Conservation (phyloP, 53 echinoderm and acorn worm genomes). For the Crossaster papposus region DNA sequence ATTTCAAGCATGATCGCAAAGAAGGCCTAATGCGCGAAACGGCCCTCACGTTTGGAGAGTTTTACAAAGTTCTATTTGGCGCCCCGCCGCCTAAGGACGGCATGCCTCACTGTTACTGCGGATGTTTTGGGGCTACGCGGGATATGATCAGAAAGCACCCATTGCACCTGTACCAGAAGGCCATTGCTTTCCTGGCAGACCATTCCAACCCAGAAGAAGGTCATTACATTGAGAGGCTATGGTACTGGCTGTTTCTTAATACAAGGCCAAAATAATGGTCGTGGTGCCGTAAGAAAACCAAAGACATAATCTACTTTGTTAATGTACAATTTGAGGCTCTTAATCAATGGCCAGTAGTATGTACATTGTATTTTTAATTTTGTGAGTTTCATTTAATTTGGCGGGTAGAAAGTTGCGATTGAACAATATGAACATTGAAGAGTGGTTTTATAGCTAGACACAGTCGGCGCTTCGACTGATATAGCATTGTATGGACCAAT, state of each 20-base stretch:
- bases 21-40: neutral
- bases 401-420: too few relatives aligned
- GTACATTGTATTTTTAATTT: too few relatives aligned
- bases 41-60: neutral
- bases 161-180: conserved; percentile 1
- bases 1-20: neutral
- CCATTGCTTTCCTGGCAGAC: neutral
- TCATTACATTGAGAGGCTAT: conserved; percentile 35
- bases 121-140: neutral
- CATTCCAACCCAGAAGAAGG: conserved; percentile 33
- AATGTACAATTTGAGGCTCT: too few relatives aligned
- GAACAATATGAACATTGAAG: too few relatives aligned
- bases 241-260: neutral
- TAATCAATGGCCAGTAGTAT: too few relatives aligned
- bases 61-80: neutral
- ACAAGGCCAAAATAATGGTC: too few relatives aligned
- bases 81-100: neutral
- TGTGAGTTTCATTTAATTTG: too few relatives aligned
- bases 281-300: too few relatives aligned
- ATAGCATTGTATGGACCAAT: too few relatives aligned
- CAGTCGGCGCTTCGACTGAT: too few relatives aligned
- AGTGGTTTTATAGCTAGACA: too few relatives aligned
- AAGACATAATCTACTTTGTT: too few relatives aligned
- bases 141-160: neutral
- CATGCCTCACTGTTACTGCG: neutral